Conservation (phyloP, 2,113 vertebrate species). For the Gracilinanus agilis region DNA sequence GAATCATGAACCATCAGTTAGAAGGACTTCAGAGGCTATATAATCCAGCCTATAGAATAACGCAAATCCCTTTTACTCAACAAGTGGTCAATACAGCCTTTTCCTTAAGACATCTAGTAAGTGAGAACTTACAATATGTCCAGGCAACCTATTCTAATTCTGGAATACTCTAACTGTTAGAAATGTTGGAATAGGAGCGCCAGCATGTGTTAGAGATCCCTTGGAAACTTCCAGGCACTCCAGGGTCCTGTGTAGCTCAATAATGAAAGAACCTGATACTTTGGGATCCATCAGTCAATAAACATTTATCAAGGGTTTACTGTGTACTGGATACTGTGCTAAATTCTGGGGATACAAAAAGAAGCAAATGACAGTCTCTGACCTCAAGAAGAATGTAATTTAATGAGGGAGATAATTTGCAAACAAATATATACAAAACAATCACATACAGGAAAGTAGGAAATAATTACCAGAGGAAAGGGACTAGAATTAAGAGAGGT, state of each 20-base stretch:
- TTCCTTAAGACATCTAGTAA: not conserved
- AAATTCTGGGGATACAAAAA: not conserved
- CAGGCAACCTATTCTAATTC: not conserved
- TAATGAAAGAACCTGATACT: not conserved
- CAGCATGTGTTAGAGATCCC: not conserved
- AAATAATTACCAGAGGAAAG: not conserved
- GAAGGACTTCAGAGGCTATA: not conserved
- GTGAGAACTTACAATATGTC: not conserved
- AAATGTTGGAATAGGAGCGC: not conserved
- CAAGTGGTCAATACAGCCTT: not conserved
- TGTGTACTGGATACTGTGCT: not conserved
- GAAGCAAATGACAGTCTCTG: not conserved
- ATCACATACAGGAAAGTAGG: not conserved
- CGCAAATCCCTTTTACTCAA: not conserved
- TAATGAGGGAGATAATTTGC: not conserved
- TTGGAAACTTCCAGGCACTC: not conserved
- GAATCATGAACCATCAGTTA: not conserved
- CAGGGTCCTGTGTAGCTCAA: not conserved
- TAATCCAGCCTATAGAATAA: not conserved
- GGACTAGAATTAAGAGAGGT: not conserved
- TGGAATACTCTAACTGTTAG: not conserved
- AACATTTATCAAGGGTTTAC: not conserved
- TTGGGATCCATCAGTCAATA: not conserved
- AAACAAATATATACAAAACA: not conserved
- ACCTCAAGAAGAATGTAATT: not conserved